Percentiles rank a stretch among this genome's conserved stretches.
Conservation (phyloP, 2,888 invertebrate genomes). For the Caenorhabditis doughertyi region DNA sequence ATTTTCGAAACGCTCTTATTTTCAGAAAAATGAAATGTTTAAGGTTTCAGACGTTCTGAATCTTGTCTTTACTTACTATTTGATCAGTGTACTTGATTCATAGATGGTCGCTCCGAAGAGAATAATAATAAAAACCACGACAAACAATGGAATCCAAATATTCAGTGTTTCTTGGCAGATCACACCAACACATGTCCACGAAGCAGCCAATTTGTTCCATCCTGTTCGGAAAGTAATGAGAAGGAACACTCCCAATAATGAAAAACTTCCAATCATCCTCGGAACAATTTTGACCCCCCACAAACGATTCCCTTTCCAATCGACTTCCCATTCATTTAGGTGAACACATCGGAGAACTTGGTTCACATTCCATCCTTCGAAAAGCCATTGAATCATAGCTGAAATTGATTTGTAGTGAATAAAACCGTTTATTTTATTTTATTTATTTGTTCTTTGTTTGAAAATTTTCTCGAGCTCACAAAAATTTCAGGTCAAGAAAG, state of each 20-base stretch:
- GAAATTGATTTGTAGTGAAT: background rate
- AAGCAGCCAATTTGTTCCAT: constrained; percentile 34
- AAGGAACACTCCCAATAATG: background rate
- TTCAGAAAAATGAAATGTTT: background rate
- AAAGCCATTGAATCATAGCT: constrained; percentile 44
- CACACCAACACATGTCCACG: constrained; percentile 52
- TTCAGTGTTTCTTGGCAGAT: constrained; percentile 29
- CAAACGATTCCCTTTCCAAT: constrained; percentile 2
- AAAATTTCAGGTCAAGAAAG: no score
- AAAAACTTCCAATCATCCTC: background rate
- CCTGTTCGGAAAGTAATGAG: constrained; percentile 17
- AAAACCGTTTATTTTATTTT: no score
- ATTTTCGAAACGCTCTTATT: background rate
- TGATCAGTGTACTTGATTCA: constrained; percentile 18
- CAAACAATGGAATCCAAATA: constrained; percentile 36
- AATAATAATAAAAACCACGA: background rate
- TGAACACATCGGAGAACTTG: constrained; percentile 48
- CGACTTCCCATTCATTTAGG: constrained; percentile 31
- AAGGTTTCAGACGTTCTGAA: no score
- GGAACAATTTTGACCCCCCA: constrained; percentile 11
- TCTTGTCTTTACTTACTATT: no score
- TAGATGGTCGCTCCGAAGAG: background rate
- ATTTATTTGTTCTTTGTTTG: no score
- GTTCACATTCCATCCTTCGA: constrained; percentile 48
- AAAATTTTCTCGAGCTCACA: no score